Evolutionary conservation across 1,140 invertebrate genomes (phyloP), one percentile per base, ranked within the genome.

Genomic region (Hestina assimilis): DNA sequence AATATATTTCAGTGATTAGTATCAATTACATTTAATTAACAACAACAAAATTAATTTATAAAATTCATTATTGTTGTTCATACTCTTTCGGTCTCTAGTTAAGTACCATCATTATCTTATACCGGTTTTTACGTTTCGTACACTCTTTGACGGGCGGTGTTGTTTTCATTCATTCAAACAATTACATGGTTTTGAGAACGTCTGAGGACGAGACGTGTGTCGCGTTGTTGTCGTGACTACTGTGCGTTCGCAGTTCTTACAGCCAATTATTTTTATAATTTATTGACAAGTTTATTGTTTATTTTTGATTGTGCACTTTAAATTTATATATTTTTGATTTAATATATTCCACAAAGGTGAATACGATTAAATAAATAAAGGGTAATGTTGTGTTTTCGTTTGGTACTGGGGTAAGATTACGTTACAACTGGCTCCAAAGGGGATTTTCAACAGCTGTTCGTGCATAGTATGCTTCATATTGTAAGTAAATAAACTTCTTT

Each of bases 381-480:
- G 29, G 63, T 64, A 31, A 69, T 76, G 79, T 72, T 79, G 78
- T 86, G 83, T 84, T 83, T 81, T 80, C 43, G 59, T 78, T 81
- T 64, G 68, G 66, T 77, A 72, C 75, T 69, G 61, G 67, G 66
- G 66, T 64, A 59, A 62, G 63, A 66, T 71, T 67, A 50, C 51
- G 45, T 67, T 72, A 64, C 52, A 50, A 57, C 40, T 59, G 43
- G 59, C 61, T 53, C 59, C 65, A 58, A 73, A 70, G 59, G 61
- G 69, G 66, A 75, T 69, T 72, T 78, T 68, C 59, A 76, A 75
- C 77, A 83, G 75, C 76, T 79, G 76, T 76, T 74, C 59, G 58
- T 69, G 75, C 80, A 79, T 82, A 87, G 80, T 83, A 87, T 87
- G 82, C 79, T 85, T 71, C 75, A 79, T 81, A 79, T 70, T 83